phyloP scores from a whole-genome alignment of 1,140 invertebrate genomes.

The Subanguina moxae region DNA sequence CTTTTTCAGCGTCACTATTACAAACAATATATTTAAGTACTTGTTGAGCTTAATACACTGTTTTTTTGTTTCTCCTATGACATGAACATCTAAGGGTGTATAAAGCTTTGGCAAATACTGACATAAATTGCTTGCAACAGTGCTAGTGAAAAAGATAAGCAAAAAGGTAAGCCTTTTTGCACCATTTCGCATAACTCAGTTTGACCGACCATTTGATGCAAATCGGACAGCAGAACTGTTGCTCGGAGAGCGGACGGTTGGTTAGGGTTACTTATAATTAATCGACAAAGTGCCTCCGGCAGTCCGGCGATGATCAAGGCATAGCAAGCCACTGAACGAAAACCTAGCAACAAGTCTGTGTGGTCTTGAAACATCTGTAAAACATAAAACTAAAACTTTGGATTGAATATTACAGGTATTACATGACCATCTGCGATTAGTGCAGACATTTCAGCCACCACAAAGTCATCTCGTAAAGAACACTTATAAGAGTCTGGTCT shows the following conservation, averaged over 20 bases:
- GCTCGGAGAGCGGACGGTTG: slow-evolving; percentile 21
- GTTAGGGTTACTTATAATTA: slow-evolving; percentile 25
- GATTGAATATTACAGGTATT: background rate
- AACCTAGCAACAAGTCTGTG: slow-evolving; percentile 28
- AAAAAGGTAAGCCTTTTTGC: too few species aligned
- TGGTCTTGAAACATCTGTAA: slow-evolving; percentile 19
- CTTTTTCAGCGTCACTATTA: too few species aligned
- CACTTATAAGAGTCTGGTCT: slow-evolving; percentile 28
- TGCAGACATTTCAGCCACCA: slow-evolving; percentile 30
- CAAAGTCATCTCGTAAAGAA: slow-evolving; percentile 36
- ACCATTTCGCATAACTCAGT: too few species aligned
- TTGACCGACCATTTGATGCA: slow-evolving; percentile 22
- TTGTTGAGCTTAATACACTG: too few species aligned
- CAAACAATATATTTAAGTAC: too few species aligned
- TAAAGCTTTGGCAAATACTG: too few species aligned
- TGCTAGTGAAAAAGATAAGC: too few species aligned
- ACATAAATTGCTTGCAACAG: too few species aligned
- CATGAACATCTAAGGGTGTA: too few species aligned
- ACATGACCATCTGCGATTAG: slow-evolving; percentile 8
- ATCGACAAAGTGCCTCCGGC: slow-evolving; percentile 12
- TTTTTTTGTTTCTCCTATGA: too few species aligned
- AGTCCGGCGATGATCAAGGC: slow-evolving; percentile 24
- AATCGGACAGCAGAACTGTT: slow-evolving; percentile 30
- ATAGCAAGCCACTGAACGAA: slow-evolving; percentile 34
- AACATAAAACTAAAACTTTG: background rate